Evolutionary conservation across 2,888 invertebrate genomes (phyloP).

Genomic region (Caenorhabditis macrosperma): DNA sequence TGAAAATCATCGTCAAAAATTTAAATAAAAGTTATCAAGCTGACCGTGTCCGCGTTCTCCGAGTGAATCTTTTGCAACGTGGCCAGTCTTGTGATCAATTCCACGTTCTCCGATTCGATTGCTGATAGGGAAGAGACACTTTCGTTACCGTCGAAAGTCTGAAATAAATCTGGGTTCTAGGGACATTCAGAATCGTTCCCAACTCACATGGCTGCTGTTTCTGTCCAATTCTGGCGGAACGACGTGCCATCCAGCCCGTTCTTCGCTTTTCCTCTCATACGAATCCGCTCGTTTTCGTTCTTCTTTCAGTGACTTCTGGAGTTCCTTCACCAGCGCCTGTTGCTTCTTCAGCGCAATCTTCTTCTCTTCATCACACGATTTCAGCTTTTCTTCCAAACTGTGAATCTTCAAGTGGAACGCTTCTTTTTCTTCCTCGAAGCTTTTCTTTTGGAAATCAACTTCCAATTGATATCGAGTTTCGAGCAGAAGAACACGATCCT

Average conservation of each 20-base stretch:
- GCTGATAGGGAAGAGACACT: slow-evolving; percentile 73
- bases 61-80: slow-evolving; percentile 82
- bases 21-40: not conserved
- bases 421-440: slow-evolving; percentile 41
- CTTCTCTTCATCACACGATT: slow-evolving; percentile 51
- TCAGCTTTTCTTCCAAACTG: slow-evolving; percentile 41
- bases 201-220: slow-evolving; percentile 60
- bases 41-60: slow-evolving; percentile 82
- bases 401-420: slow-evolving; percentile 4
- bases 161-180: not conserved
- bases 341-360: slow-evolving; percentile 66
- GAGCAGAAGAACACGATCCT: slow-evolving; percentile 46
- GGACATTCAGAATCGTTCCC: not conserved
- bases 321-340: slow-evolving; percentile 61
- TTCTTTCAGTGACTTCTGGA: slow-evolving; percentile 66
- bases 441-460: slow-evolving; percentile 51
- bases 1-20: slow-evolving; percentile 23
- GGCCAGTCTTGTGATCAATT: slow-evolving; percentile 81
- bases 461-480: slow-evolving; percentile 56
- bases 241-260: slow-evolving; percentile 64
- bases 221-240: slow-evolving; percentile 57
- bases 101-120: slow-evolving; percentile 81
- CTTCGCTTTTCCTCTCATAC: slow-evolving; percentile 64
- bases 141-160: slow-evolving; percentile 69
- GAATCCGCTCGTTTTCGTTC: slow-evolving; percentile 66